Evolutionary conservation across 2,797 vertebrate genomes (phyloP), one percentile per base, ranked within the genome.

Genomic region (Sebastes taczanowskii): DNA sequence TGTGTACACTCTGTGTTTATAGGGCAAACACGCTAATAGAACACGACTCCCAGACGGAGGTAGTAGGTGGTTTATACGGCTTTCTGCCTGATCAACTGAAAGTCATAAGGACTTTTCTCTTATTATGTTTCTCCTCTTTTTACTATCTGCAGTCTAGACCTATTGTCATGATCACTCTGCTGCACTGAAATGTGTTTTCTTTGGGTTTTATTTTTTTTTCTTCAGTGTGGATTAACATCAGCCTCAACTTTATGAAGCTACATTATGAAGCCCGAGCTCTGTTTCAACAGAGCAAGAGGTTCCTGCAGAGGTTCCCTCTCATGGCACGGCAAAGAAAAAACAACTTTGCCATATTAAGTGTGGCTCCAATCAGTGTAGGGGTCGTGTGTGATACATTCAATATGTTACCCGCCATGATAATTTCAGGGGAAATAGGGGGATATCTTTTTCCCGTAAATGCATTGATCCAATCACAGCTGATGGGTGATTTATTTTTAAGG

Each of bases 1-100:
- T 77, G 73, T 58, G 35, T 60, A 29, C 5, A 7, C 34, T 46
- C n/a, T 70, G 38, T 76, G 81, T 75, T 88, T 84, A 71, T 42
- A 63, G 53, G 61, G 46, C 16, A 16, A 18, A 7, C 23, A 27
- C 14, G 7, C 53, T 58, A 68, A 82, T 55, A 56, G 7, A 25
- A 27, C 71, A 55, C 11, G 53, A 71, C 53, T 62, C 18, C 4
- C 38, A 79, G 69, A 22, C 56, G 6, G 61, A 61, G 29, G 53
- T 27, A 29, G 53, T 63, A 53, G 60, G 53, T 71, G 75, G 35
- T 58, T 77, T 49, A 46, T 64, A 25, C 10, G 22, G 29, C 77
- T 86, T 74, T 66, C 78, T 68, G 62, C 29, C 65, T 30, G 53
- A 84, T 71, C 69, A 59, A 55, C 59, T 22, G 22, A 20, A 70